Evolutionary conservation across 2,797 vertebrate genomes (phyloP).

Genomic region (Silurus lanzhouensis): DNA sequence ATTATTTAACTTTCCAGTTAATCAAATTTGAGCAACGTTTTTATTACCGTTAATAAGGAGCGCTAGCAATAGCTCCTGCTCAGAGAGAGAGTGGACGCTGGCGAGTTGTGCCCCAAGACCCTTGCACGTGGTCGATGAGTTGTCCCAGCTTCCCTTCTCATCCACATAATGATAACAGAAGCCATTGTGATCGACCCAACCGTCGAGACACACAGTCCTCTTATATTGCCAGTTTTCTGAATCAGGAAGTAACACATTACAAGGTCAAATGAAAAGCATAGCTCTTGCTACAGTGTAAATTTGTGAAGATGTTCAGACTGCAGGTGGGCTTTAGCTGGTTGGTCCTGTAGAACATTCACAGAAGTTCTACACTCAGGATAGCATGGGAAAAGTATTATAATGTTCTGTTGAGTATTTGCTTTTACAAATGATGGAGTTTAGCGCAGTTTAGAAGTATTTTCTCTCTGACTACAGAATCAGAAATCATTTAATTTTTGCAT

Average conservation of each 20-base stretch:
- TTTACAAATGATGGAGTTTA: not conserved
- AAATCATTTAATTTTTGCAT: not conserved
- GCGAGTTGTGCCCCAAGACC: conserved; percentile 73
- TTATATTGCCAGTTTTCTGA: conserved; percentile 86
- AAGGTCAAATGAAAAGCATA: not conserved
- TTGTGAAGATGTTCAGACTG: conserved; percentile 46
- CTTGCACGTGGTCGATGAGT: conserved; percentile 78
- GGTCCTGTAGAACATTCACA: conserved; percentile 33
- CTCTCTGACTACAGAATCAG: not conserved
- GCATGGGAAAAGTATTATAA: conserved; percentile 1
- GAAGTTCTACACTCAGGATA: conserved; percentile 35
- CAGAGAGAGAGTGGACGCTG: conserved; percentile 82
- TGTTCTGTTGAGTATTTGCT: not conserved
- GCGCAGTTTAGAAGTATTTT: not conserved
- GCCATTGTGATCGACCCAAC: conserved; percentile 84
- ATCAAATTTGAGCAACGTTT: not conserved
- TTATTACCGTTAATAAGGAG: conserved; percentile 77
- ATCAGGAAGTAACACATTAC: conserved; percentile 11
- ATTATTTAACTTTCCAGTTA: not conserved
- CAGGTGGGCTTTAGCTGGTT: conserved; percentile 63
- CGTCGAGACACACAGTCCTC: conserved; percentile 77
- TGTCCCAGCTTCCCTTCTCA: conserved; percentile 78
- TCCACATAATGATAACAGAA: conserved; percentile 83
- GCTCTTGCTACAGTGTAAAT: conserved; percentile 3
- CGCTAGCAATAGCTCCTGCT: conserved; percentile 80